Conservation (phyloP, 2,113 vertebrate species). For the Scomber colias region DNA sequence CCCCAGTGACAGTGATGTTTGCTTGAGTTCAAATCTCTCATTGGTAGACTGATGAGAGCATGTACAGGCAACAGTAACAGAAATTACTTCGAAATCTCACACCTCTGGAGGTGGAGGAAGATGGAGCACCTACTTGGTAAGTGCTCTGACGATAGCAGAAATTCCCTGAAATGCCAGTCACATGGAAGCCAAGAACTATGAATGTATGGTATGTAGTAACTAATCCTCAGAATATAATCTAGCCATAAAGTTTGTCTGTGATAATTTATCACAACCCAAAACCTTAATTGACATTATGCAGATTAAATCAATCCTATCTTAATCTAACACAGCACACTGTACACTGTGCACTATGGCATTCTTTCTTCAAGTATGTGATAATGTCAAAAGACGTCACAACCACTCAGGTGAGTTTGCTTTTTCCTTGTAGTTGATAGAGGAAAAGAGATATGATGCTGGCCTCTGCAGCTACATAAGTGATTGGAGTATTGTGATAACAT, state of each 20-base stretch:
- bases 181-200: slow-evolving; percentile 13
- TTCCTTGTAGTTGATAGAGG: slow-evolving; percentile 31
- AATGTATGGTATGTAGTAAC: slow-evolving; percentile 3
- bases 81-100: slow-evolving; percentile 61
- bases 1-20: slow-evolving; percentile 55
- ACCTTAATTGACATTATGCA: not conserved
- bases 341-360: slow-evolving; percentile 3
- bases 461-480: slow-evolving; percentile 32
- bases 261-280: not conserved
- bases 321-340: not conserved
- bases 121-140: slow-evolving; percentile 39
- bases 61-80: slow-evolving; percentile 32
- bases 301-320: not conserved
- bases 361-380: slow-evolving; percentile 32
- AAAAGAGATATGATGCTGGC: slow-evolving; percentile 28
- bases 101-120: slow-evolving; percentile 55
- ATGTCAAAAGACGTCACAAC: slow-evolving; percentile 15
- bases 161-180: slow-evolving; percentile 67
- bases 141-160: slow-evolving; percentile 56
- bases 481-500: slow-evolving; percentile 30
- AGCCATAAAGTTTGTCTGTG: not conserved
- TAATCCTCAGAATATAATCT: slow-evolving; percentile 27
- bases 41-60: slow-evolving; percentile 26
- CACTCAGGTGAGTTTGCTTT: slow-evolving; percentile 15
- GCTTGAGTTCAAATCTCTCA: slow-evolving; percentile 42